Base-by-base conservation (phyloP, 2,888 invertebrate species). In the Empis stercorea region DNA sequence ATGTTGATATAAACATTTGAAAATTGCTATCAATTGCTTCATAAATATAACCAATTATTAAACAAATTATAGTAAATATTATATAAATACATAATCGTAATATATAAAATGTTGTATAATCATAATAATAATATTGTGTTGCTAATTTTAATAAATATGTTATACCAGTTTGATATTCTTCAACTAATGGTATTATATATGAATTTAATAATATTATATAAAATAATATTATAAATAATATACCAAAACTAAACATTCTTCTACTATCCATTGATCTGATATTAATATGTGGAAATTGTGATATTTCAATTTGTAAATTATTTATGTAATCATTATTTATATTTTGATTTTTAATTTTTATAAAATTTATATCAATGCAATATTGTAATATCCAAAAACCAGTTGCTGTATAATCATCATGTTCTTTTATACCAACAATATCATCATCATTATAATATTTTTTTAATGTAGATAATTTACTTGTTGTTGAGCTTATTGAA, bases 351-450 rank as follows among this genome's bases (percentile, higher is more conserved):
- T 52, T 51, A 27, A 55, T 56, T 48, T 71, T 64, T 39, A 79
- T 68, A 57, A 71, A 81, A 20, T 73, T 71, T 1, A 70, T 70
- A 58, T 82, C 80, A 32, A 82, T 63, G 0, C 77, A 72, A 65
- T 75, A 70, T 60, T 82, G 80, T 1, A 81, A 55, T 1, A 69
- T 64, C 55, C 80, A 64, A 56, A 80, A 80, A 1, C 64, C 59
- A 63, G 72, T 73, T 50, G 56, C 61, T 51, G 67, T 65, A 57
- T 73, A 73, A 38, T 63, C 64, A 49, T 69, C 65, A 14, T 65
- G 62, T 48, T 63, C 72, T 51, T 61, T 61, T 17, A 59, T 58
- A 27, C 61, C 57, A 54, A 61, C 61, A 0, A 59, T 53, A 48
- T 63, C 56, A 0, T 70, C 56, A 30, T 63, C 58, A 46, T 66